Evolutionary conservation across 1,140 invertebrate species (phyloP), one percentile per base, ranked within the genome.

Genomic region (Chlorops oryzae): DNA sequence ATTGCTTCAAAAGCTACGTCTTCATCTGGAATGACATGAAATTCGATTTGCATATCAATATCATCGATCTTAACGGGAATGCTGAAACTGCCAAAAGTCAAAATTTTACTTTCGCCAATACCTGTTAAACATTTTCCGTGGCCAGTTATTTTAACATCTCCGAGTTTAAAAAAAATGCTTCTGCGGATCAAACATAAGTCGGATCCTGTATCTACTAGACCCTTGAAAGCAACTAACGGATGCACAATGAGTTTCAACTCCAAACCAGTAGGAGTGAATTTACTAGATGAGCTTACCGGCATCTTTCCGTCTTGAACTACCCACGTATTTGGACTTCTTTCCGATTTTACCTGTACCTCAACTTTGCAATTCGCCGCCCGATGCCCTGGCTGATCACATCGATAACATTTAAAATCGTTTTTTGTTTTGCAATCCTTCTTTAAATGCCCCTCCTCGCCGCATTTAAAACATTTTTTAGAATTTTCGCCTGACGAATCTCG

Each of bases 21-120:
- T 4, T 50, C 41, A 21, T 56, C 51, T 9, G 25, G 2, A 24
- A 52, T 34, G 1, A 55, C 21, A 24, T 49, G 54, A 35, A 55
- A 55, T n/a, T 53, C 25, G 6, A 41, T 23, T 10, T 2, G 9
- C 27, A 56, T 44, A 22, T 49, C 34, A 2, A 45, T 53, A 5
- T n/a, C 27, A 21, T 54, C 42, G 7, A 42, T 18, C 1, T 24
- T 23, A 4, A 53, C 35, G 5, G 3, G n/a, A n/a, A 24, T n/a
- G 22, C n/a, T 17, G 7, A 52, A 22, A 13, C 34, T 52, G 3
- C 24, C 45, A 9, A 52, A 48, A 44, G 54, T 48, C 9, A 54
- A 5, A 17, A 54, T 48, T 18, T 38, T 21, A 35, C 35, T 38
- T 27, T 54, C 22, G 3, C 46, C 47, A 9, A 50, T 50, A 18